Conservation (phyloP, 2,797 vertebrate genomes). For the Spinus olivaceus region DNA sequence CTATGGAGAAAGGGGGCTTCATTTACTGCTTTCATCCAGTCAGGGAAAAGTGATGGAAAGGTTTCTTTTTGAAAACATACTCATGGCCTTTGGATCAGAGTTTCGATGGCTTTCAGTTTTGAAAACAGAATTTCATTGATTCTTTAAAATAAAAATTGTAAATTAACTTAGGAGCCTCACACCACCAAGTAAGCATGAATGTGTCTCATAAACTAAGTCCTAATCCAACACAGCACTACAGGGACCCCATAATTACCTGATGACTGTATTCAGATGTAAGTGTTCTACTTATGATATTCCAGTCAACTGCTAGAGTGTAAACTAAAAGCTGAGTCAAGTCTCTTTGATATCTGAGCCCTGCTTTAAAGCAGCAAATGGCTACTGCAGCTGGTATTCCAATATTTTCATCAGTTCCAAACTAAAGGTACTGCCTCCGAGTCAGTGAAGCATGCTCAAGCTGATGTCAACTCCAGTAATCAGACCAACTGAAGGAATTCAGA, state of each 20-base stretch:
- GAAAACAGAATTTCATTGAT: not conserved
- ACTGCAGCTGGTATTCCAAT: not conserved
- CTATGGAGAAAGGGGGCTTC: not conserved
- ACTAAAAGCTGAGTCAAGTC: not conserved
- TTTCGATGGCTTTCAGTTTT: not conserved
- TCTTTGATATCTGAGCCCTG: not conserved
- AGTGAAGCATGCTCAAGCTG: fast-evolving
- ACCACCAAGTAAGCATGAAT: not conserved
- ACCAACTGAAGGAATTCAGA: not conserved
- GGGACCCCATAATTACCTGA: not conserved
- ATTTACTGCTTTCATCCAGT: not conserved
- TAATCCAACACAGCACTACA: not conserved
- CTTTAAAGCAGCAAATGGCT: conserved; percentile 3
- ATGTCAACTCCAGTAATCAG: not conserved
- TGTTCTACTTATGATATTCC: not conserved
- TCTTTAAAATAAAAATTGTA: not conserved
- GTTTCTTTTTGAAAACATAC: not conserved
- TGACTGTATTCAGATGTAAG: not conserved
- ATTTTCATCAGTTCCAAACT: not conserved
- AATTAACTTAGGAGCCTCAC: not conserved
- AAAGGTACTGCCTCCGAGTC: not conserved
- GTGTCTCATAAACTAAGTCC: not conserved
- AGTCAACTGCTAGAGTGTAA: not conserved
- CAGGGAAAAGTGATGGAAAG: not conserved
- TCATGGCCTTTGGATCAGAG: not conserved